These are phyloP conservation scores for Saimiri boliviensis DNA, from an alignment of 2,113 vertebrate genomes.

Conservation along the genomic window DNA sequence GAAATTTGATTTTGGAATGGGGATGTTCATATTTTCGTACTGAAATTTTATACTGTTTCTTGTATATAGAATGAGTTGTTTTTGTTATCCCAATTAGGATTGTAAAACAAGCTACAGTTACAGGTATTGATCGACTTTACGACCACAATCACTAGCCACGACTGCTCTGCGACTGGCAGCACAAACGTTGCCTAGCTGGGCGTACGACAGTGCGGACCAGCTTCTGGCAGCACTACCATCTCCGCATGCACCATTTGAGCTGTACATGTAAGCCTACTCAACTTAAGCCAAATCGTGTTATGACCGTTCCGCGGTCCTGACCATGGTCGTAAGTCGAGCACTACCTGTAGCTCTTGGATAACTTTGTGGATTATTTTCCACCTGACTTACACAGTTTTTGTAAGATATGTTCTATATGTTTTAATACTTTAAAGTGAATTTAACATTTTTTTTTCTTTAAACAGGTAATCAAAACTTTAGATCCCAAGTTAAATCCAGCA, in stretches of 20 bases:
- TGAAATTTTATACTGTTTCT: background rate
- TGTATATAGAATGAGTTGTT: background rate
- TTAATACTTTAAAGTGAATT: background rate
- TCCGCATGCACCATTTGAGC: no score
- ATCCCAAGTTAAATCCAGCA: slow-evolving; percentile 97
- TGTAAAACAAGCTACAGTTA: background rate
- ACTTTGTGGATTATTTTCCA: slow-evolving; percentile 33
- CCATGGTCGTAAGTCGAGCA: no score
- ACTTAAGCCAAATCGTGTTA: no score
- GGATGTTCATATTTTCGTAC: background rate
- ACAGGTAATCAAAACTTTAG: slow-evolving; percentile 97
- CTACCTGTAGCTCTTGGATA: background rate
- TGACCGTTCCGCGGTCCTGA: no score
- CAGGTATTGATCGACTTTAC: no score
- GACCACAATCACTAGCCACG: no score
- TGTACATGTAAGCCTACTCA: no score
- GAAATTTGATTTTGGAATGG: background rate
- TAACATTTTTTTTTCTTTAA: slow-evolving; percentile 58
- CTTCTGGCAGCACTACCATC: no score
- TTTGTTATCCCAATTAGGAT: background rate
- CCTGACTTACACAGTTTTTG: background rate
- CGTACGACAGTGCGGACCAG: no score
- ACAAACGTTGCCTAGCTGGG: no score
- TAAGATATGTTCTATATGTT: background rate
- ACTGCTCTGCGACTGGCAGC: no score